Percentiles rank a stretch among this genome's conserved stretches.
These are phyloP conservation scores for Muschampia plurimacula DNA, from an alignment of 2,888 invertebrate genomes.

Conservation along the genomic window DNA sequence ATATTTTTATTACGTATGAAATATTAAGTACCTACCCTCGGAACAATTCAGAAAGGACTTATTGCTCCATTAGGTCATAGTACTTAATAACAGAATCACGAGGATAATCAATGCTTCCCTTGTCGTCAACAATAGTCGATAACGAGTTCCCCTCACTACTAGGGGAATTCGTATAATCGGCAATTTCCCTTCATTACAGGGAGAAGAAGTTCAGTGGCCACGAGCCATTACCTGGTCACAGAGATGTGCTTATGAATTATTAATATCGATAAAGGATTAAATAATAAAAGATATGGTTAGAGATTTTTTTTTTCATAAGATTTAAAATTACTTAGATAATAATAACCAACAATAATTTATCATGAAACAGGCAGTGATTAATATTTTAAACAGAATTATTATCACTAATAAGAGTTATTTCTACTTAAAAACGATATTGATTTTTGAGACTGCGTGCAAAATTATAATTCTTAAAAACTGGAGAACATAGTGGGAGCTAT, in stretches of 20 bases:
- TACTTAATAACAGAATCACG: background rate
- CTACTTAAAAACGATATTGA: too few relatives aligned
- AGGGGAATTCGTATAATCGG: conserved; percentile 22
- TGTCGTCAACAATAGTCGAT: conserved; percentile 12
- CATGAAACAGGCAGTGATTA: too few relatives aligned
- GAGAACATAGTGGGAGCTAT: too few relatives aligned
- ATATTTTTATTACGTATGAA: too few relatives aligned
- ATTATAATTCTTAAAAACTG: too few relatives aligned
- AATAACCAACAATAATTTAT: too few relatives aligned
- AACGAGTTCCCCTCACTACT: conserved; percentile 20
- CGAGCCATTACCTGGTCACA: conserved; percentile 52
- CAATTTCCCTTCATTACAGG: conserved; percentile 40
- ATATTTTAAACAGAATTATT: too few relatives aligned
- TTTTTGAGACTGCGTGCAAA: too few relatives aligned
- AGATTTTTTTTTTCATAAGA: too few relatives aligned
- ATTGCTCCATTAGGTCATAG: background rate
- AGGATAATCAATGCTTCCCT: background rate
- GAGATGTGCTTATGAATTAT: conserved; percentile 21
- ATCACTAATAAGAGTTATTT: too few relatives aligned
- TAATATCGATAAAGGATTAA: conserved; percentile 6
- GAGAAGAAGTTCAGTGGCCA: conserved; percentile 21
- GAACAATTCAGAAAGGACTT: background rate
- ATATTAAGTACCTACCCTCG: background rate
- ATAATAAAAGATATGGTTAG: too few relatives aligned
- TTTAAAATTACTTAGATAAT: background rate